Base-by-base conservation (phyloP, 2,888 invertebrate species). In the Andrena minutula region DNA sequence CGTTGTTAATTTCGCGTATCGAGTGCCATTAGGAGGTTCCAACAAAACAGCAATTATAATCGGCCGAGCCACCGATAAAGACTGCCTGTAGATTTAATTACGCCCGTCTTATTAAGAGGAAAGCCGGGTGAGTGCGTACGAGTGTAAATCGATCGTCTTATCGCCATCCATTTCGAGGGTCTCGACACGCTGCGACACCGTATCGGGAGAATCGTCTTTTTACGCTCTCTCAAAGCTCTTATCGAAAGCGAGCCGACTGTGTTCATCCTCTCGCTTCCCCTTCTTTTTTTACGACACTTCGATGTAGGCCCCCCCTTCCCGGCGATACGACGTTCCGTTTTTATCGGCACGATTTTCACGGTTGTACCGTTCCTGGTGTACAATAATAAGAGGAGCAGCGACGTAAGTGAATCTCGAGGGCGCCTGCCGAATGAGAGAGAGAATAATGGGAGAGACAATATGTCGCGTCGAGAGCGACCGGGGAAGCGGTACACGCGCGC, bases 61-160 rank as follows among this genome's bases (percentile, higher is more conserved):
- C 79, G 68, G 71, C 60, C 41, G 69, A 68, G 69, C 75, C 75
- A n/a, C 26, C 51, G 73, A 73, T 70, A 65, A 65, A 70, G 73
- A 58, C 68, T 49, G 73, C 68, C 82, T 64, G 51, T 71, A 66
- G 60, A 84, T 84, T 84, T 78, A 81, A 84, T 85, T 82, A 84
- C 79, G 75, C 69, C 10, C 28, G 60, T 12, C 63, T 72, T 30
- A 30, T 41, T 28, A 56, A 56, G 49, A 10, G 35, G 70, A 66
- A 56, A 70, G 76, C 58, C 47, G 68, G 51, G n/a, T 66, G 53
- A 61, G 69, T 20, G 68, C 72, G 71, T 56, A 56, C 61, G 35
- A 61, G 70, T 35, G 60, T 65, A 63, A 82, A 77, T 71, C 61
- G 78, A 71, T 49, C 74, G 51, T 60, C 75, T 82, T 82, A 82